Percentiles rank a stretch among this genome's conserved stretches.
Conservation (phyloP, 2,113 vertebrate genomes). For the Jacana jacana region DNA sequence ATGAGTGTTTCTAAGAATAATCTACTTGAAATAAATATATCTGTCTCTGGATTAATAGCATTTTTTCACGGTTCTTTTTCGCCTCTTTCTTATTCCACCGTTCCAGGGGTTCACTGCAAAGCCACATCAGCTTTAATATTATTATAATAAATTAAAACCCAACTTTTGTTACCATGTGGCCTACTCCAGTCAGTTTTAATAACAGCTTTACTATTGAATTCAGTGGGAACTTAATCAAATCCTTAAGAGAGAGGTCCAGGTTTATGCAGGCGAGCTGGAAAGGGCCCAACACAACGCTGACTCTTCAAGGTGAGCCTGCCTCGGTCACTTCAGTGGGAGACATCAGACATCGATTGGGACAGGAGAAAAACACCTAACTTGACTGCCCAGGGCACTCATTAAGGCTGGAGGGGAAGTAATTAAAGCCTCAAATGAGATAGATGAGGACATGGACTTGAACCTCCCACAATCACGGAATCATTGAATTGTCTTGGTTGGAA, state of each 20-base stretch:
- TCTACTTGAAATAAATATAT: slow-evolving; percentile 58
- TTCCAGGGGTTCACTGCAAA: slow-evolving; percentile 23
- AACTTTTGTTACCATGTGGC: neutral
- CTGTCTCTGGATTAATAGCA: slow-evolving; percentile 29
- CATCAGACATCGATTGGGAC: neutral
- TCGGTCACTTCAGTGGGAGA: neutral
- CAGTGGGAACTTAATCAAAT: neutral
- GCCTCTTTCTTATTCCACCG: slow-evolving; percentile 13
- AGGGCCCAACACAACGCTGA: neutral
- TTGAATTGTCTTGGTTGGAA: no score
- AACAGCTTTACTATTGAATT: neutral
- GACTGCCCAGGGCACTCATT: neutral
- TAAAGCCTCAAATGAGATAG: neutral
- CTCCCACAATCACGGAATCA: neutral
- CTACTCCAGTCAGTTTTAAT: neutral
- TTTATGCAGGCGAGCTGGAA: neutral
- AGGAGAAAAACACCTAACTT: neutral
- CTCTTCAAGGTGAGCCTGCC: neutral
- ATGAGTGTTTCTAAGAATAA: slow-evolving; percentile 61
- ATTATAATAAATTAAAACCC: slow-evolving; percentile 37
- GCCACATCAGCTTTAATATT: neutral
- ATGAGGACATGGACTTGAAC: neutral
- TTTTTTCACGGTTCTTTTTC: slow-evolving; percentile 13
- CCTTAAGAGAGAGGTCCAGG: neutral
- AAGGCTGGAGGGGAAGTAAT: neutral